Conservation (phyloP, 92 coral and sea anemone genomes). For the Zoanthus sociatus region DNA sequence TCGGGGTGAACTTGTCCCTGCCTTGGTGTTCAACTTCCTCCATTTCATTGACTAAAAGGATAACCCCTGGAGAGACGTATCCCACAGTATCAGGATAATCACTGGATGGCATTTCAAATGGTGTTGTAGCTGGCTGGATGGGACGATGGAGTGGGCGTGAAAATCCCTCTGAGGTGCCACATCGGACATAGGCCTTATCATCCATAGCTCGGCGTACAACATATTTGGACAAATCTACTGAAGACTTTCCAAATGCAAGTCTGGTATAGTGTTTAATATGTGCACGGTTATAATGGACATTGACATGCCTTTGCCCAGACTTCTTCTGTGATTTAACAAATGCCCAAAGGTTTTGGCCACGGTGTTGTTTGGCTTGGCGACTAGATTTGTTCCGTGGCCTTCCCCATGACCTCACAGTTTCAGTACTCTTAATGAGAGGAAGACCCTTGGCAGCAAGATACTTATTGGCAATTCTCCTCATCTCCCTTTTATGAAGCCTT, state of each 20-base stretch:
- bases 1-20: constrained; percentile 52
- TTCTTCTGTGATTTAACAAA: constrained; percentile 50
- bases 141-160: constrained; percentile 64
- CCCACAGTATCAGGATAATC: constrained; percentile 73
- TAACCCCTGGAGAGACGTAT: constrained; percentile 68
- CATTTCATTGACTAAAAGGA: constrained; percentile 64
- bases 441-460: constrained; percentile 27
- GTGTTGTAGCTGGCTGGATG: constrained; percentile 37
- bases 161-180: constrained; percentile 69
- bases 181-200: constrained; percentile 56
- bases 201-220: constrained; percentile 53
- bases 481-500: constrained; percentile 42
- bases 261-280: constrained; percentile 66
- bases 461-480: constrained; percentile 63
- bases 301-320: constrained; percentile 23
- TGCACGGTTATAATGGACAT: constrained; percentile 59
- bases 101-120: constrained; percentile 25
- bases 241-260: constrained; percentile 48
- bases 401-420: constrained; percentile 68
- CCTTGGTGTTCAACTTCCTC: constrained; percentile 62
- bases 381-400: constrained; percentile 43
- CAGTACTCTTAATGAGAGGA: constrained; percentile 42
- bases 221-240: constrained; percentile 4
- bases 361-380: constrained; percentile 62
- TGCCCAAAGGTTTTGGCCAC: constrained; percentile 58